Base-by-base conservation (phyloP, 2,113 vertebrate species). In the Hepsetus odoe region DNA sequence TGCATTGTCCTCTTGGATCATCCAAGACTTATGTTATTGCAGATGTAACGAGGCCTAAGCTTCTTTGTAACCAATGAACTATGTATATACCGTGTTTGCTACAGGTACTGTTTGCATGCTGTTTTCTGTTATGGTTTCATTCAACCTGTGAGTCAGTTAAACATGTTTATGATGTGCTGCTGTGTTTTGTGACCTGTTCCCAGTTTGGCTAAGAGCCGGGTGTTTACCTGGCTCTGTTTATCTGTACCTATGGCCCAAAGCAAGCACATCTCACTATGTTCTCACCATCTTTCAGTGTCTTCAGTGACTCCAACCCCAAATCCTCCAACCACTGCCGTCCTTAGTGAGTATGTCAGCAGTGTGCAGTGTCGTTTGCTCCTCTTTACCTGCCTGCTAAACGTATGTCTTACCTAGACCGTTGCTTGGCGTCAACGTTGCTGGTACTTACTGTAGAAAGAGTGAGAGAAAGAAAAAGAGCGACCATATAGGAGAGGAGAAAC, bases 261-360 rank as follows among this genome's bases (percentile, higher is more conserved):
- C 30, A 35, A 58, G 71, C 77, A 53, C 74, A 49, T 84, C 88
- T 91, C 81, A 91, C 77, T 75, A 67, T 91, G 79, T 91, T 91
- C 76, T 91, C 86, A 85, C 88, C 91, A 82, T 92, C 84, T 92
- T 92, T 82, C 91, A 93, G 92, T 88, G 84, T 84, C 92, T 77
- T 83, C 92, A 77, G 86, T 83, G 90, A 86, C 74, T 61, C 85
- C 90, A 66, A 79, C 91, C 82, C 76, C 88, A 87, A 85, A 87
- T 69, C 84, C 86, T 84, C 75, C 90, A 84, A 91, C 89, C 90
- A 89, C 46, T 85, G 61, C 88, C 80, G 82, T 84, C 74, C 78
- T 76, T 91, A 92, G 92, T 93, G 92, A 93, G 92, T 93, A 93
- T 93, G 81, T 83, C 79, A 51, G 80, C 85, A 80, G 89, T 85